phyloP scores from a whole-genome alignment of 2,797 vertebrate genomes.

The Chelonia mydas region DNA sequence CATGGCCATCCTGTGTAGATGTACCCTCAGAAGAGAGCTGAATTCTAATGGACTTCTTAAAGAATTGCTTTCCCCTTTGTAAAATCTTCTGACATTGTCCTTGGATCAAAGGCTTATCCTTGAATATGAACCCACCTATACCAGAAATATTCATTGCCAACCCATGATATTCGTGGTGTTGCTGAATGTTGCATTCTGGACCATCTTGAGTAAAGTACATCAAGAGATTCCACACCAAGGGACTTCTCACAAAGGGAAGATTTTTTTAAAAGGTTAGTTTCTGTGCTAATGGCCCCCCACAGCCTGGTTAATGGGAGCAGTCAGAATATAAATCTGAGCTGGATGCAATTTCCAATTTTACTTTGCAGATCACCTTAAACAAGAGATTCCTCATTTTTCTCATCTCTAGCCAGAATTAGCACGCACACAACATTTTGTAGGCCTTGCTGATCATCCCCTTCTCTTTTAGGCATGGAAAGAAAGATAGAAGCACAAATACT shows the following conservation, averaged over 20 bases:
- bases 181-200: not conserved
- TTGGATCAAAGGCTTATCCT: not conserved
- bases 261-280: constrained; percentile 5
- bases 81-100: not conserved
- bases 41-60: not conserved
- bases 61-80: not conserved
- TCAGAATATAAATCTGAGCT: not conserved
- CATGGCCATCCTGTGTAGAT: not conserved
- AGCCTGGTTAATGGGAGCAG: not conserved
- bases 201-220: not conserved
- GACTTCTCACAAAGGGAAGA: not conserved
- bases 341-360: not conserved
- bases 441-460: not conserved
- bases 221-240: not conserved
- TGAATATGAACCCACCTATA: not conserved
- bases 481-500: not conserved
- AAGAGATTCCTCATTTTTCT: not conserved
- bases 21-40: not conserved
- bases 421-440: not conserved
- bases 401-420: not conserved
- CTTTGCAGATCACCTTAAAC: not conserved
- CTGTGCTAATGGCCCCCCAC: not conserved
- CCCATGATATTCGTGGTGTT: not conserved
- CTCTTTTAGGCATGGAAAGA: not conserved
- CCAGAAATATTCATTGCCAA: not conserved